Conservation (phyloP, 2,113 vertebrate species). For the Microtus richardsoni region DNA sequence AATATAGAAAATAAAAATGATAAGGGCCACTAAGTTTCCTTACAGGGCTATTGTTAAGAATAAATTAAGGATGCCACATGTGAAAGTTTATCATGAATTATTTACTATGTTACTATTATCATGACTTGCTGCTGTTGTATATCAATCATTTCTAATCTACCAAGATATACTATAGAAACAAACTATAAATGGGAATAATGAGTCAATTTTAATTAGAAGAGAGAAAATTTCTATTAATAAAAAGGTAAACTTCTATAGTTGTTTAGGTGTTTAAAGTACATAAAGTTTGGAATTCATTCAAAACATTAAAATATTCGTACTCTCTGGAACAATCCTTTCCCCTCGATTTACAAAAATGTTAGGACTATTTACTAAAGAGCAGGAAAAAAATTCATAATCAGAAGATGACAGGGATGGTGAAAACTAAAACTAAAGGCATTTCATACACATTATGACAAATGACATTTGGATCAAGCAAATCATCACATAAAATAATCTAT, state of each 20-base stretch:
- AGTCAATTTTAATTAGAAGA: conserved; percentile 28
- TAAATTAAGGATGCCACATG: background rate
- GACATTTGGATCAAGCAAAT: background rate
- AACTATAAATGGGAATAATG: background rate
- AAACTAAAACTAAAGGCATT: background rate
- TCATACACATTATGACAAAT: background rate
- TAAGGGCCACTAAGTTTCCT: background rate
- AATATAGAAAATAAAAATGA: background rate
- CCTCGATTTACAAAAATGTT: background rate
- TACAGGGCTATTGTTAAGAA: background rate
- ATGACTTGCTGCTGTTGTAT: background rate
- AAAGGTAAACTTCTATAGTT: conserved; percentile 9
- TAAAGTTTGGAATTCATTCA: background rate
- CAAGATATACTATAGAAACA: background rate
- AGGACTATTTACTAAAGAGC: background rate
- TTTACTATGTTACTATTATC: background rate
- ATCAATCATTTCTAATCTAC: background rate
- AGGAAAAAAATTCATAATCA: conserved; percentile 13
- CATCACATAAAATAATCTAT: background rate
- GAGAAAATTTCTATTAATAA: background rate
- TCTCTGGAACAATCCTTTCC: background rate
- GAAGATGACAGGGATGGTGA: background rate
- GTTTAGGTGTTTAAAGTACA: background rate
- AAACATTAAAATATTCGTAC: background rate
- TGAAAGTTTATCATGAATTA: background rate